A percentile compares a stretch with the other conserved stretches of the same genome.
Conservation (phyloP, 2,797 vertebrate genomes). For the Sebastes trivittatus region DNA sequence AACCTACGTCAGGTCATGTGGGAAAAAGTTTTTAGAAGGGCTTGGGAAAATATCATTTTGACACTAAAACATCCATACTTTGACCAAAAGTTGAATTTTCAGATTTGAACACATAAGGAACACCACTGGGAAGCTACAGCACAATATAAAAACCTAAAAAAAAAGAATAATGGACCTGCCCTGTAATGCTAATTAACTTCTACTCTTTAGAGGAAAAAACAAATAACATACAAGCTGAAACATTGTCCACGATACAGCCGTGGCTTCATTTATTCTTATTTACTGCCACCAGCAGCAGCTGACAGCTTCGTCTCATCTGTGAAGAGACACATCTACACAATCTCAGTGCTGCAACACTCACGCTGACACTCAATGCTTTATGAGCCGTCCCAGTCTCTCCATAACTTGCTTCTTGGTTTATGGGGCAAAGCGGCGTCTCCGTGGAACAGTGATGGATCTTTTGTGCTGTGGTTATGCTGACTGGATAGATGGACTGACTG, state of each 20-base stretch:
- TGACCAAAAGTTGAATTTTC: no score
- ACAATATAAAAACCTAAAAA: no score
- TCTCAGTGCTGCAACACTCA: background rate
- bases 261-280: slow-evolving; percentile 45
- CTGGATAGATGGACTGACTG: slow-evolving; percentile 22
- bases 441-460: slow-evolving; percentile 45
- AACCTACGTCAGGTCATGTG: no score
- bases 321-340: background rate
- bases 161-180: no score
- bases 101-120: no score
- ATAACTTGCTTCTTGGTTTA: slow-evolving; percentile 51
- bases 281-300: slow-evolving; percentile 18
- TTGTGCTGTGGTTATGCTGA: background rate
- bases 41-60: no score
- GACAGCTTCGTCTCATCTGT: slow-evolving; percentile 40
- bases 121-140: no score
- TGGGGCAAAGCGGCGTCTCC: slow-evolving; percentile 41
- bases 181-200: no score
- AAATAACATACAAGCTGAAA: background rate
- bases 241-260: background rate
- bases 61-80: no score
- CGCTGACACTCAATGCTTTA: slow-evolving; percentile 20
- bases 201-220: background rate
- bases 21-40: no score
- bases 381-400: slow-evolving; percentile 12